Evolutionary conservation across 2,888 invertebrate genomes (phyloP), one percentile per base, ranked within the genome.

Genomic region (Eulithis testata): DNA sequence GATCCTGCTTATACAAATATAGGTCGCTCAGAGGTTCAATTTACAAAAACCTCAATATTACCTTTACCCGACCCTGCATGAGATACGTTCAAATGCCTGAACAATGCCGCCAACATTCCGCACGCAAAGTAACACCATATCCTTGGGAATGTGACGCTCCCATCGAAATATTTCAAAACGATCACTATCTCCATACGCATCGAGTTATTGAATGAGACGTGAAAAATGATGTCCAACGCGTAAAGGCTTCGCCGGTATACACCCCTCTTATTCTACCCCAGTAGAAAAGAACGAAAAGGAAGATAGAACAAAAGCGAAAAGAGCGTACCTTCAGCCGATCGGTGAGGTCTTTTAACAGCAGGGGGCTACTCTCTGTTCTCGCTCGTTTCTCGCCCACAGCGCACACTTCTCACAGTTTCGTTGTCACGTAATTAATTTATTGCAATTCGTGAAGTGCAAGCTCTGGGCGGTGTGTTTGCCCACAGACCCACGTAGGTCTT

Each of bases 171-270:
- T 91, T 90, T 89, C 89, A 89, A 91, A 90, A 90, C 89, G 93
- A 93, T 93, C 91, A 87, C 89, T 89, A 93, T 93, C 93, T 88
- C 87, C 82, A 80, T 89, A 87, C 86, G 89, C 88, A 88, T 87
- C 89, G 85, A 88, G 84, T 91, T 93, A 92, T 93, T 93, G 92
- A 93, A 92, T 91, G 89, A 91, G 91, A 93, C 90, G 90, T 93
- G 93, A 93, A 93, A 93, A 93, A 93, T 93, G 91, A 92, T 90
- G 91, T 87, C 84, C 82, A 80, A 83, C 78, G 76, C 77, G 86
- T 87, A 91, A 92, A 91, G 90, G 86, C 84, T 74, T 74, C 72
- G 91, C 91, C 91, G 91, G 84, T 89, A 78, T 80, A 81, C 76
- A 77, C 73, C 74, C 73, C 75, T 86, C 85, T 82, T 84, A 80